Evolutionary conservation across 2,113 vertebrate genomes (phyloP).

Genomic region (Naja naja): DNA sequence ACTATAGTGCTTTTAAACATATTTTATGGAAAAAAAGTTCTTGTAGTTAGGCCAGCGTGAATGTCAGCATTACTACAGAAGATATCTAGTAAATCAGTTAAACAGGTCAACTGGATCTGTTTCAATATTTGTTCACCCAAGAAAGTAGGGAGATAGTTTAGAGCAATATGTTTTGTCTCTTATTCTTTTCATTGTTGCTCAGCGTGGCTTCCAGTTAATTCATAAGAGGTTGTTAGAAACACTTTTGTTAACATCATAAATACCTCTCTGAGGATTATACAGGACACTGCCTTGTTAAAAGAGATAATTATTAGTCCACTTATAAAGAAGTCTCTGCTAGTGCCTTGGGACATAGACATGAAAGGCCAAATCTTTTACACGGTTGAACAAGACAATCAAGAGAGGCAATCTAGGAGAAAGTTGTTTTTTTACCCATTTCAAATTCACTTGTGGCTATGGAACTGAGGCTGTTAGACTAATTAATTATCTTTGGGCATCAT

Average conservation of each 20-base stretch:
- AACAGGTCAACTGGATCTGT: background rate
- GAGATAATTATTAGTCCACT: background rate
- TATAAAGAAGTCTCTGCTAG: background rate
- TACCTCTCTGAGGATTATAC: background rate
- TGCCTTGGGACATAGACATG: background rate
- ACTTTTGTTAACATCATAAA: background rate
- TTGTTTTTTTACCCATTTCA: background rate
- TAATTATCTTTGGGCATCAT: background rate
- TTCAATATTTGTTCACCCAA: background rate
- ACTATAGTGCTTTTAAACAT: background rate
- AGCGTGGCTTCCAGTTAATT: background rate
- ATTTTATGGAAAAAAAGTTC: background rate
- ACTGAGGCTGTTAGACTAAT: background rate
- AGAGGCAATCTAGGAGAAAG: background rate
- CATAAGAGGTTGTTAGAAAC: background rate
- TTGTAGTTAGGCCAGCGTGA: background rate
- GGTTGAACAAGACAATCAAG: background rate
- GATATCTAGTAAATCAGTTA: background rate
- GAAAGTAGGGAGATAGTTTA: background rate
- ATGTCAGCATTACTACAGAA: background rate
- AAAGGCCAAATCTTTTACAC: background rate
- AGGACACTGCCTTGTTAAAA: background rate
- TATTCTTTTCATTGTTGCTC: background rate
- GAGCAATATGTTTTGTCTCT: background rate
- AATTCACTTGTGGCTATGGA: background rate